Evolutionary conservation across 2,888 invertebrate species (phyloP).

Genomic region (Alitta virens): DNA sequence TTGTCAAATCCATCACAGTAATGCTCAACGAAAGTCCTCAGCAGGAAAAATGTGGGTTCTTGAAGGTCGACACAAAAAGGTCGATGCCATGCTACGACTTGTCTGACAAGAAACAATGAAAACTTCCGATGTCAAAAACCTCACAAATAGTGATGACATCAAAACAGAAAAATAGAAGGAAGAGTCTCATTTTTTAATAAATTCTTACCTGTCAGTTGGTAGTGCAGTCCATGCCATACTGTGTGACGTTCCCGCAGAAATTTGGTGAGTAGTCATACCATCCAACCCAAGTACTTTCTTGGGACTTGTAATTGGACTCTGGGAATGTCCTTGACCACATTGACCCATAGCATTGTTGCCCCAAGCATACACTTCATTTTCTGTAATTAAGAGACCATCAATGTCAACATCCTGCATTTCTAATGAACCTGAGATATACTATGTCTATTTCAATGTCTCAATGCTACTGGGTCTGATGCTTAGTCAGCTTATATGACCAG

Average conservation of each 20-base stretch:
- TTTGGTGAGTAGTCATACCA: slow-evolving; percentile 63
- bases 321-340: slow-evolving; percentile 66
- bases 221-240: slow-evolving; percentile 65
- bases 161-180: too few species aligned
- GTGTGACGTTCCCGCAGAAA: slow-evolving; percentile 68
- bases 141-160: too few species aligned
- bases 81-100: slow-evolving; percentile 62
- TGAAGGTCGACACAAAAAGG: slow-evolving; percentile 67
- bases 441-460: too few species aligned
- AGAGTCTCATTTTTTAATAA: background rate
- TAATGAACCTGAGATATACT: too few species aligned
- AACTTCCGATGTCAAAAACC: too few species aligned
- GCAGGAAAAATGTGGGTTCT: slow-evolving; percentile 63
- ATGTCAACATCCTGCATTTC: too few species aligned
- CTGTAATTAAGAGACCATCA: too few species aligned
- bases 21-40: slow-evolving; percentile 63
- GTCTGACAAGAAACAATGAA: slow-evolving; percentile 41
- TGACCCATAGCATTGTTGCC: slow-evolving; percentile 69
- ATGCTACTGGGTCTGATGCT: too few species aligned
- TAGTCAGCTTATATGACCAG: too few species aligned
- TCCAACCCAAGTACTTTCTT: slow-evolving; percentile 63
- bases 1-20: slow-evolving; percentile 62
- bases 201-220: slow-evolving; percentile 49
- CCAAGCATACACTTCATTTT: slow-evolving; percentile 62
- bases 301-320: slow-evolving; percentile 64